These are phyloP conservation scores for Buathra laborator DNA, from an alignment of 2,888 invertebrate species.

Conservation along the genomic window DNA sequence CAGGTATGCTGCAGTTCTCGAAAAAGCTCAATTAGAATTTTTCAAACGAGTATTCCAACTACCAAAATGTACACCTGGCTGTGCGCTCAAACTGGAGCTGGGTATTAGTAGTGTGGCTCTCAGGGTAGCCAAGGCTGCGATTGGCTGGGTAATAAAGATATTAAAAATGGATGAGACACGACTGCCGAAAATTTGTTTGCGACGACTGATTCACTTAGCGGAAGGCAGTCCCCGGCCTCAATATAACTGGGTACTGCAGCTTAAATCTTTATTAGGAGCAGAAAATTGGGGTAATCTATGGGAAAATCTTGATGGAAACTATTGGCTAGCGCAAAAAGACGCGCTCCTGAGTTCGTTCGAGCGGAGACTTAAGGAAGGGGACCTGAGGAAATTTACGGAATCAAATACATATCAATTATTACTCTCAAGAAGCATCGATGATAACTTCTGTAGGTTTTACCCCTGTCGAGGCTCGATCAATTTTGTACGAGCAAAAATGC, in stretches of 20 bases:
- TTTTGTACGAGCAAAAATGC: not conserved
- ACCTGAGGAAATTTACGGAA: constrained; percentile 6
- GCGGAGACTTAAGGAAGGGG: not conserved
- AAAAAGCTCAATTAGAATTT: constrained; percentile 6
- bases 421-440: not conserved
- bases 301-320: constrained; percentile 5
- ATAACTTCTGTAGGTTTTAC: not conserved
- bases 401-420: not conserved
- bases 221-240: not conserved
- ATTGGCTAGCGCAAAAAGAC: constrained; percentile 16
- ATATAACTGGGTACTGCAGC: constrained; percentile 29
- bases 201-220: not conserved
- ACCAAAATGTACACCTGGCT: not conserved
- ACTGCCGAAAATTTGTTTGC: not conserved
- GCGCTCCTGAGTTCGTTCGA: not conserved
- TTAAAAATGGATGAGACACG: not conserved
- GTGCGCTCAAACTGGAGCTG: not conserved
- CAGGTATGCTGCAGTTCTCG: not conserved
- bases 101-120: not conserved
- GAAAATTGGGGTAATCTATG: constrained; percentile 15
- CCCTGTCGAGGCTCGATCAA: not conserved
- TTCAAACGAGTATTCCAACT: not conserved
- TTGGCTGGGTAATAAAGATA: not conserved
- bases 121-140: not conserved
- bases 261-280: not conserved